Conservation (phyloP, 2,888 invertebrate genomes). For the Merodon equestris region DNA sequence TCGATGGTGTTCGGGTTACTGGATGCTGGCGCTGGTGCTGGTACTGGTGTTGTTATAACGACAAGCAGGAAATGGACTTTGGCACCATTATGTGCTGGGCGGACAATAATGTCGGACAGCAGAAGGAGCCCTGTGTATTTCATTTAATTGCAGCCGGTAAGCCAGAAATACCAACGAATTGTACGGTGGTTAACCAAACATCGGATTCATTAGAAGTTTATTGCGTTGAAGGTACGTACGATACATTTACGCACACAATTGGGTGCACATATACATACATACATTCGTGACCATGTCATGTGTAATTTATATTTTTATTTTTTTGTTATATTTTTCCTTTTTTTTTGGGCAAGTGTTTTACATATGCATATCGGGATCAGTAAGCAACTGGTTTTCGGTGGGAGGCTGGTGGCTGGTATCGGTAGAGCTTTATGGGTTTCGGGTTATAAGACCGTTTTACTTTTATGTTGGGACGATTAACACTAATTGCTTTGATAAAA, state of each 20-base stretch:
- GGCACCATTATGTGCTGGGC: slow-evolving; percentile 89
- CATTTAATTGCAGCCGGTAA: slow-evolving; percentile 89
- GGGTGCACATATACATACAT: neutral
- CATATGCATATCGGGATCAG: no score
- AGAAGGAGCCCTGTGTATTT: slow-evolving; percentile 87
- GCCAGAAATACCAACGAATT: slow-evolving; percentile 88
- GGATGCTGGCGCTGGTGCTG: slow-evolving; percentile 40
- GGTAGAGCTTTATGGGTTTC: no score
- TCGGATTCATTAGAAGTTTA: slow-evolving; percentile 87
- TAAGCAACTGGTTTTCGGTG: no score
- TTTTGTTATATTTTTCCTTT: no score
- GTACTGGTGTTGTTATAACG: slow-evolving; percentile 78
- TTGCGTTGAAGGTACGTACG: slow-evolving; percentile 81
- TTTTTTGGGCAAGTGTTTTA: no score
- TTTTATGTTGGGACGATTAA: no score
- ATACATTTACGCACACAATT: no score
- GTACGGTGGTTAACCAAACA: slow-evolving; percentile 88
- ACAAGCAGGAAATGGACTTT: slow-evolving; percentile 84
- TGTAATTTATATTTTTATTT: no score
- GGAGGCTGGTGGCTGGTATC: no score
- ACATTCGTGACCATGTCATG: no score
- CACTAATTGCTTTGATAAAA: no score
- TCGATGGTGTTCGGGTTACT: no score
- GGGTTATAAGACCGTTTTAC: neutral
- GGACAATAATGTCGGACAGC: slow-evolving; percentile 85